phyloP scores from a whole-genome alignment of 2,113 vertebrate genomes.

The Sialia sialis region DNA sequence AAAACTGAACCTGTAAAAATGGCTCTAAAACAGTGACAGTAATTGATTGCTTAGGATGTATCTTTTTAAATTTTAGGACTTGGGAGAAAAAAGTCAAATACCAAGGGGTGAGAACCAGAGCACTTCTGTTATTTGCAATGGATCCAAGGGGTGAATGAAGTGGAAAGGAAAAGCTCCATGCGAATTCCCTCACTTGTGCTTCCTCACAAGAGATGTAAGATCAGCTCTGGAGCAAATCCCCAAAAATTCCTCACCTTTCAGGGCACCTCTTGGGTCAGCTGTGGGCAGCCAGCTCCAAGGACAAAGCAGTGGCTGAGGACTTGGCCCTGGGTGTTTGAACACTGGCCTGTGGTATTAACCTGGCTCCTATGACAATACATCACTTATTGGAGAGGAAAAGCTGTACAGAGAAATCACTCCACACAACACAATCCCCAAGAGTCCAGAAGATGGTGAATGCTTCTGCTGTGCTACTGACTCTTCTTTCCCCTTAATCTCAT shows the following conservation, averaged over 20 bases:
- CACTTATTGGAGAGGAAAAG: not conserved
- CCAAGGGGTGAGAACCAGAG: not conserved
- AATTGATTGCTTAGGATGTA: not conserved
- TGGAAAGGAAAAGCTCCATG: rapidly evolving
- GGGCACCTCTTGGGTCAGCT: not conserved
- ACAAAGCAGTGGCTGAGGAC: not conserved
- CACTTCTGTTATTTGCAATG: not conserved
- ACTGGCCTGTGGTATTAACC: not conserved
- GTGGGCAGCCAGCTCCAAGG: not conserved
- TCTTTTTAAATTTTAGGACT: not conserved
- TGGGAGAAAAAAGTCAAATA: not conserved
- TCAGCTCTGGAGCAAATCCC: not conserved
- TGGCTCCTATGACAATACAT: not conserved
- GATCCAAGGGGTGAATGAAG: not conserved
- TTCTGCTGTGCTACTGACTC: not conserved
- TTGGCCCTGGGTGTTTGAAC: not conserved
- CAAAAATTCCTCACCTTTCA: not conserved
- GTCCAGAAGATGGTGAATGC: not conserved
- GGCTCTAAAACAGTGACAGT: not conserved
- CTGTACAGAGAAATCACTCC: not conserved
- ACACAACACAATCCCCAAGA: not conserved
- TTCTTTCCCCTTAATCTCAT: not conserved
- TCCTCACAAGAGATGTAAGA: not conserved
- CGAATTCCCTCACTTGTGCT: not conserved
- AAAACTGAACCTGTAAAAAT: not conserved